phyloP scores from a whole-genome alignment of 37 sponge, comb jelly and placozoan species.

The Halisarca cf. caerulea region DNA sequence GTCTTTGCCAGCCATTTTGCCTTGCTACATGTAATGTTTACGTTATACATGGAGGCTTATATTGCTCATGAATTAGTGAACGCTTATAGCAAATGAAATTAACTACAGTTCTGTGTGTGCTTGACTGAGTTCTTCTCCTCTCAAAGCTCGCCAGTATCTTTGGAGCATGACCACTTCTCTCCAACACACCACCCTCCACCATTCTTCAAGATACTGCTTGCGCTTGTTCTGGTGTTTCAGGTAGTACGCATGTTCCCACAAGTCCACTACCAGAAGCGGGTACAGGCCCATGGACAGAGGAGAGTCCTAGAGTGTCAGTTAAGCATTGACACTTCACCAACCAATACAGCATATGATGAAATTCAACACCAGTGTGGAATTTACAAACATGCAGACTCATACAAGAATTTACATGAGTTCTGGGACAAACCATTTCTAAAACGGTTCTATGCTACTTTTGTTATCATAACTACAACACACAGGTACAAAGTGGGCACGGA shows the following conservation, averaged over 20 bases:
- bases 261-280: slow-evolving; percentile 77
- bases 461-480: no score
- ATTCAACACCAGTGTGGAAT: no score
- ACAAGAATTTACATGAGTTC: no score
- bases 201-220: slow-evolving; percentile 47
- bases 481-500: no score
- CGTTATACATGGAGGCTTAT: no score
- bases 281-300: slow-evolving; percentile 60
- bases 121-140: background rate
- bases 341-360: no score
- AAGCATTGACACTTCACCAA: no score
- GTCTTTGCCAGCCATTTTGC: slow-evolving; percentile 8
- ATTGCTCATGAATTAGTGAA: no score
- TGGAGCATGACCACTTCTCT: slow-evolving; percentile 41
- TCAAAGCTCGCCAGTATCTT: slow-evolving; percentile 43
- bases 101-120: slow-evolving; percentile 34
- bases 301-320: slow-evolving; percentile 60
- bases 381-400: no score
- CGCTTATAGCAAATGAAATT: no score
- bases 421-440: background rate
- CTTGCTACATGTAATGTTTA: no score
- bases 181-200: slow-evolving; percentile 87
- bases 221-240: slow-evolving; percentile 81
- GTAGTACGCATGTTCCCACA: slow-evolving; percentile 95
- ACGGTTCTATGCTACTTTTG: background rate